Evolutionary conservation across 2,888 invertebrate species (phyloP).

Genomic region (Pemphredon lugubris): DNA sequence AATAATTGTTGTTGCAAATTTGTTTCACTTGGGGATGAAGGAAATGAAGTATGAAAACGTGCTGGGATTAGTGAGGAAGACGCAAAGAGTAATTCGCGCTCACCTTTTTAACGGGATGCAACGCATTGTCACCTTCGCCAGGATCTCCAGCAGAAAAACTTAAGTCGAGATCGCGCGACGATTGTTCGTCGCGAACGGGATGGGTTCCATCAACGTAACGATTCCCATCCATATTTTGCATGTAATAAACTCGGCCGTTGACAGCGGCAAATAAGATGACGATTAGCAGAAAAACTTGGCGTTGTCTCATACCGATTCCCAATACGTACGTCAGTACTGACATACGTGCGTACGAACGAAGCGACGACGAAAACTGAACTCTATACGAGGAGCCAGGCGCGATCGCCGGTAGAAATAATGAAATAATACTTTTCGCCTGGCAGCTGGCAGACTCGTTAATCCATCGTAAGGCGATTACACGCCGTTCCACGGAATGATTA

Average conservation of each 20-base stretch:
- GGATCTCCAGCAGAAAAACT: constrained; percentile 67
- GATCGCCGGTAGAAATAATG: constrained; percentile 37
- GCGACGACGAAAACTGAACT: constrained; percentile 1
- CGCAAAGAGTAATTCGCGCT: too few species aligned
- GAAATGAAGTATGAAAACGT: too few species aligned
- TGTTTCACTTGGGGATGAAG: too few species aligned
- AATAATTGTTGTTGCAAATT: too few species aligned
- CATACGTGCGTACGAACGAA: background rate
- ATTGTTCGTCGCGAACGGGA: constrained; percentile 65
- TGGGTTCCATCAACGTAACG: constrained; percentile 51
- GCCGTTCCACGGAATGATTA: constrained; percentile 49
- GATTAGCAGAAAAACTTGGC: constrained; percentile 3
- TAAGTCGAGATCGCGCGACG: constrained; percentile 74
- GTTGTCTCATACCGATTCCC: constrained; percentile 17
- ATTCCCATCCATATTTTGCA: constrained; percentile 46
- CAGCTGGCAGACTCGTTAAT: constrained; percentile 63
- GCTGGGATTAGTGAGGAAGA: too few species aligned
- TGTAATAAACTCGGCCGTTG: constrained; percentile 60
- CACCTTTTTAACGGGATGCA: constrained; percentile 47
- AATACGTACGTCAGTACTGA: too few species aligned
- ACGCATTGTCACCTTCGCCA: constrained; percentile 25
- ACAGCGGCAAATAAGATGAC: constrained; percentile 30
- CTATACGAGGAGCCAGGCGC: background rate
- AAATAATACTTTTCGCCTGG: constrained; percentile 30
- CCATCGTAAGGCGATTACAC: constrained; percentile 70